Base-by-base conservation (phyloP, 2,888 invertebrate genomes). In the Dryocosmus kuriphilus region DNA sequence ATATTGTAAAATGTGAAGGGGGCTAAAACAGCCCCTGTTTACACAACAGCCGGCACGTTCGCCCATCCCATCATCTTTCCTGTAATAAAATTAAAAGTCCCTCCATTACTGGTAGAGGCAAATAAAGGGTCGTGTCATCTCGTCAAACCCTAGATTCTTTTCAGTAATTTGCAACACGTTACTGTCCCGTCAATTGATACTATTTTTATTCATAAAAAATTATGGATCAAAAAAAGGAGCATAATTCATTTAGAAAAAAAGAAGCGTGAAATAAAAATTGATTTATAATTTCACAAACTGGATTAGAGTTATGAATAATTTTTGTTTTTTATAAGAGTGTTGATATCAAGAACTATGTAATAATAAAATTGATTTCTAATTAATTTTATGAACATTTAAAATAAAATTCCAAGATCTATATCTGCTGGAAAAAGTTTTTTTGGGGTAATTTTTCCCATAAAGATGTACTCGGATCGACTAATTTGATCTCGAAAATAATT, bases 41-140 rank as follows among this genome's bases (percentile, higher is more conserved):
- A 57, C 61, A 71, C 62, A 75, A 46, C 62, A 75, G 71, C 71
- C 71, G 60, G 60, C 71, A 76, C 76, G 67, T 76, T 71, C 46
- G 30, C 19, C 60, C 41, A 24, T 38, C 61, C 46, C 57, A 22
- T 61, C 24, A 60, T 51, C 24, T 41, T 8, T 2, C 22, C 30
- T 71, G 51, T 51, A 51, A 71, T 71, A 51, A 51, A 51, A 71
- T 51, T 51, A 71, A 71, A 71, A n/a, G 30, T 71, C 51, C 71
- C 14, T n/a, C 71, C 30, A 51, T 71, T 71, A 51, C 51, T n/a
- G n/a, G 51, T 30, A 51, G 27, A 8, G n/a, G 71, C 14, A 71
- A 71, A 71, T 51, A 71, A 30, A 51, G 51, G 71, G 46, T 51
- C 71, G 30, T 71, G 30, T 51, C 71, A 30, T n/a, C 6, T 51